phyloP scores from a whole-genome alignment of 2,113 vertebrate genomes.

The Hippopotamus amphibius region DNA sequence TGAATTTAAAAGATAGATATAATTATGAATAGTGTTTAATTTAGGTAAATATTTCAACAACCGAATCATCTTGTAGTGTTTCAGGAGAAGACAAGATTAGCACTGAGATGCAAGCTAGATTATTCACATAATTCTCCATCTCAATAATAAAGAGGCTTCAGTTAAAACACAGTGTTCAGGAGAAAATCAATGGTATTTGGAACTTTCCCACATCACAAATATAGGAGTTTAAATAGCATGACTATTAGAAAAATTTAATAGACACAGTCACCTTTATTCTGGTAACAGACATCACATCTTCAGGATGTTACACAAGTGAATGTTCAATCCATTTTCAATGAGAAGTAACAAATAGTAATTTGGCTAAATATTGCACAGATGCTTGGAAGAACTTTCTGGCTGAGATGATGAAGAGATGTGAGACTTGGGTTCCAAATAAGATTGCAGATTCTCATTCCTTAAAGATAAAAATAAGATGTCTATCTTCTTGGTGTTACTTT shows the following conservation, averaged over 20 bases:
- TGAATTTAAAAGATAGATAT: background rate
- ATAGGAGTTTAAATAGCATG: background rate
- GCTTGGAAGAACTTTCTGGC: background rate
- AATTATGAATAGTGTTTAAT: background rate
- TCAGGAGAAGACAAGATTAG: background rate
- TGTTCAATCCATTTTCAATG: slow-evolving; percentile 7
- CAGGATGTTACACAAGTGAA: background rate
- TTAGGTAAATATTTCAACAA: background rate
- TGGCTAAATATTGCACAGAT: background rate
- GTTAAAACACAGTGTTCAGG: background rate
- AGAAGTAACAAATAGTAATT: background rate
- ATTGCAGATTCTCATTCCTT: slow-evolving; percentile 48
- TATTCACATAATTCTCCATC: background rate
- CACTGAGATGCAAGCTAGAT: background rate
- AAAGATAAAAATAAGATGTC: slow-evolving; percentile 63
- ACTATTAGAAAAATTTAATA: background rate
- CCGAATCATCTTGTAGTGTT: background rate
- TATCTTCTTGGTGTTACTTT: slow-evolving; percentile 60
- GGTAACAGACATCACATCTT: background rate
- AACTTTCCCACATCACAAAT: background rate
- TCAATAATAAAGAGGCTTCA: background rate
- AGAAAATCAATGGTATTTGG: background rate
- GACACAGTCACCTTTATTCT: background rate
- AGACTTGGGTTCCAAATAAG: slow-evolving; percentile 27
- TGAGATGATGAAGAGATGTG: background rate